A percentile compares a stretch with the other conserved stretches of the same genome.
These are phyloP conservation scores for Elanoides forficatus DNA, from an alignment of 2,113 vertebrate species.

Conservation along the genomic window DNA sequence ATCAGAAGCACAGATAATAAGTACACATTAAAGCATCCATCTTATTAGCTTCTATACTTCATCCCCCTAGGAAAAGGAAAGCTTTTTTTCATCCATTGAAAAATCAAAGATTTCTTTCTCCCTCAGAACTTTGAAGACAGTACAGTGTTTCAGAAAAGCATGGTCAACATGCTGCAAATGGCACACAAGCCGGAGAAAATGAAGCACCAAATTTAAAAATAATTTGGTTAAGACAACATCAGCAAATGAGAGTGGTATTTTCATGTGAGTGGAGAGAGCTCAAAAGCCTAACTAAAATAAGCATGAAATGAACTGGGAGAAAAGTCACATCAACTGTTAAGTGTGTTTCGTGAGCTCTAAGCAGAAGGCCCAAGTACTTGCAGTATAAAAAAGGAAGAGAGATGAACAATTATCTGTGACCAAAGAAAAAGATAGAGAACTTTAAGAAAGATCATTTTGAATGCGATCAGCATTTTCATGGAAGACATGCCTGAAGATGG, in stretches of 20 bases:
- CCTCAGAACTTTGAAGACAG: background rate
- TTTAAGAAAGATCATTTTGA: background rate
- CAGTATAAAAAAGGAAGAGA: background rate
- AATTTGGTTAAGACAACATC: conserved; percentile 2
- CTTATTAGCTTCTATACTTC: background rate
- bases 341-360: background rate
- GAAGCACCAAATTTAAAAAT: conserved; percentile 10
- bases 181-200: background rate
- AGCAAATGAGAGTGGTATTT: background rate
- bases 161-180: conserved; percentile 8
- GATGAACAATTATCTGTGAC: background rate
- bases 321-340: background rate
- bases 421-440: background rate
- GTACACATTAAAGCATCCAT: background rate
- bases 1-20: background rate
- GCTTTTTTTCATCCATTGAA: background rate
- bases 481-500: background rate
- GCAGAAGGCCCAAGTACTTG: background rate
- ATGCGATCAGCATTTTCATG: conserved; percentile 21
- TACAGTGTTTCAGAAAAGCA: background rate
- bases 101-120: background rate
- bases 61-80: background rate
- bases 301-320: background rate
- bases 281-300: background rate
- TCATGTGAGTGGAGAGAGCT: background rate